These are phyloP conservation scores for Aegotheles bennettii DNA, from an alignment of 2,113 vertebrate genomes.

Conservation along the genomic window DNA sequence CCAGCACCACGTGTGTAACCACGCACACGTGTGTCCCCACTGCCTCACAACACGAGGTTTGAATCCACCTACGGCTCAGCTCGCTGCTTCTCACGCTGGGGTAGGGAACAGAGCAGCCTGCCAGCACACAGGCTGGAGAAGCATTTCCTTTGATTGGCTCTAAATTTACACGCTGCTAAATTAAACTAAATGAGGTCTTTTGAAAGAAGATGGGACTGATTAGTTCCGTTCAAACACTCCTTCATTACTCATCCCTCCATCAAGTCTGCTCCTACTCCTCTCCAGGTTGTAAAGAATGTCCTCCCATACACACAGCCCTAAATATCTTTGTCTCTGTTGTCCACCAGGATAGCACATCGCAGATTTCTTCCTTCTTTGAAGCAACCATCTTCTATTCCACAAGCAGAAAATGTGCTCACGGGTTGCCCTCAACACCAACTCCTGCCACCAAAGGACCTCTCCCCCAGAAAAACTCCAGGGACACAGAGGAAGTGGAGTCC, in stretches of 20 bases:
- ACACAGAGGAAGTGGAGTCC: neutral
- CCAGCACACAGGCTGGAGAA: slow-evolving; percentile 32
- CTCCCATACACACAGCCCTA: neutral
- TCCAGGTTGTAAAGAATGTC: slow-evolving; percentile 48
- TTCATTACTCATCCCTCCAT: slow-evolving; percentile 64
- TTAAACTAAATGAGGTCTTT: slow-evolving; percentile 62
- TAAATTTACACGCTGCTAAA: slow-evolving; percentile 64
- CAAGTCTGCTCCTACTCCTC: slow-evolving; percentile 49
- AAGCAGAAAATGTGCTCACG: neutral
- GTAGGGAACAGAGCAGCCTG: neutral
- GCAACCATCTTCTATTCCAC: neutral
- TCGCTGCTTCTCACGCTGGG: neutral
- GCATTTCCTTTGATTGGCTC: slow-evolving; percentile 54
- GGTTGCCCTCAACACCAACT: neutral
- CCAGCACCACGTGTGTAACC: neutral
- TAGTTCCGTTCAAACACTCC: slow-evolving; percentile 64
- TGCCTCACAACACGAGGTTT: neutral
- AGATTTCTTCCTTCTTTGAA: neutral
- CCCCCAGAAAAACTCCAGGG: neutral
- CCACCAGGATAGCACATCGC: neutral
- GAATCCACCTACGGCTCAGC: neutral
- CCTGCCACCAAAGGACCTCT: neutral
- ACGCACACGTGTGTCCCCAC: accelerated
- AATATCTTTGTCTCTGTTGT: neutral
- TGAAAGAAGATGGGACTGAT: slow-evolving; percentile 63